These are phyloP conservation scores for Stenichneumon culpator DNA, from an alignment of 2,888 invertebrate genomes.

Conservation along the genomic window DNA sequence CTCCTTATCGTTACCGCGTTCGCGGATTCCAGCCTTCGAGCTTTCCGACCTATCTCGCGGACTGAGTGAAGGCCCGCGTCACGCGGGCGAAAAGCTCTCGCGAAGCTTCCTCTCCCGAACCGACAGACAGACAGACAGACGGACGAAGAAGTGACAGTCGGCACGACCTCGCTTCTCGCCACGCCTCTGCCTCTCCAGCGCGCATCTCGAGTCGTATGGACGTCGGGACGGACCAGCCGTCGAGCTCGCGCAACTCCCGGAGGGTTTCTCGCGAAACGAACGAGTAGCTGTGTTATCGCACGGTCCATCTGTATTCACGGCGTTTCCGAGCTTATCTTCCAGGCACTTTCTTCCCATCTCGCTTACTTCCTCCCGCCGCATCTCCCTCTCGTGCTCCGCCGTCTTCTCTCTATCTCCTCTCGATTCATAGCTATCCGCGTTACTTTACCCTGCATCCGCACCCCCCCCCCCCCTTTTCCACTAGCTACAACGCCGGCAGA, in stretches of 20 bases:
- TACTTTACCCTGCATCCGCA: conserved; percentile 13
- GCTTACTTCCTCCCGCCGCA: conserved; percentile 57
- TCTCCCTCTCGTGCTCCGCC: conserved; percentile 54
- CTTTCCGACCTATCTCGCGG: conserved; percentile 21
- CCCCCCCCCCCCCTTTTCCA: background rate
- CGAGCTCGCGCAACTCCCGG: conserved; percentile 70
- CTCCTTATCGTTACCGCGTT: conserved; percentile 56
- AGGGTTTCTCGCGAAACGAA: conserved; percentile 75
- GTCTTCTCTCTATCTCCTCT: conserved; percentile 56
- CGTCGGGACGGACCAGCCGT: conserved; percentile 60
- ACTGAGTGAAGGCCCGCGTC: background rate
- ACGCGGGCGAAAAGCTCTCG: conserved; percentile 19
- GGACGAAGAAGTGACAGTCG: conserved; percentile 59
- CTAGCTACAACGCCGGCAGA: conserved; percentile 61
- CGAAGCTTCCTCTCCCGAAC: conserved; percentile 23
- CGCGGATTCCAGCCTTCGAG: background rate
- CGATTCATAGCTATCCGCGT: conserved; percentile 39
- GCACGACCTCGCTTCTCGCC: conserved; percentile 47
- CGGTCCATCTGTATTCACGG: conserved; percentile 83
- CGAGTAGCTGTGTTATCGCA: conserved; percentile 77
- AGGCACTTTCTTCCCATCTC: conserved; percentile 70
- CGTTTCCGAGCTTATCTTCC: conserved; percentile 79
- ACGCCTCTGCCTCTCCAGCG: conserved; percentile 34
- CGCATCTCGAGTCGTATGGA: conserved; percentile 35
- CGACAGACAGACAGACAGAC: conserved; percentile 37